Base-by-base conservation (phyloP, 2,888 invertebrate species). In the Nephrotoma appendiculata region DNA sequence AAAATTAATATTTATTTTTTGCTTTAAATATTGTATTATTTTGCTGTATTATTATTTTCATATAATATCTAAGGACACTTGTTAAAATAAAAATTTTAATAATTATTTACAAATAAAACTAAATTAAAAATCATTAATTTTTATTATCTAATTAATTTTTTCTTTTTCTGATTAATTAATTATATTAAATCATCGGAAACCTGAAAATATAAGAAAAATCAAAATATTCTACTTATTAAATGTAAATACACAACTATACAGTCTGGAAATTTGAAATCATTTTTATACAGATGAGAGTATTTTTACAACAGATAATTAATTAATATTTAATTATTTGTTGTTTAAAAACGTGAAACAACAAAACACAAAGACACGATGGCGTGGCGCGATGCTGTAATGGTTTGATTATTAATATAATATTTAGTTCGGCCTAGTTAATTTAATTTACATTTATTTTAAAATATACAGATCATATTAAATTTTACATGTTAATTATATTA, bases 121-220 rank as follows among this genome's bases (percentile, higher is more conserved):
- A 84, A 84, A 43, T 42, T 84, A 84, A 84, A 42, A 84, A 84
- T 71, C 31, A 71, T 71, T 71, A 71, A 71, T 71, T 31, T 52
- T 52, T 52, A 31, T 52, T 52, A 15, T n/a, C 52, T 52, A 52
- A 52, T 71, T 71, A 11, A 71, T 31, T 71, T 31, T 71, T 31
- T 71, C n/a, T 71, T 31, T 71, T 31, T 71, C 19, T 71, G 19
- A 84, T 84, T 84, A 42, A 15, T 84, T 84, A 5, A 84, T 84
- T 84, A 42, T 42, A 42, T 84, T 43, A 84, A 84, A 84, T 41
- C 57, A 87, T 87, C 87, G 88, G 88, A 88, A 87, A 88, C 88
- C 88, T 88, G 88, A 19, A 88, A 88, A 87, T 87, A 88, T 86
- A 88, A 45, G 87, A 87, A 87, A 87, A 88, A 87, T 87, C 43